Evolutionary conservation across 1,140 invertebrate genomes (phyloP), one percentile per base, ranked within the genome.

Genomic region (Platyscapa corneri): DNA sequence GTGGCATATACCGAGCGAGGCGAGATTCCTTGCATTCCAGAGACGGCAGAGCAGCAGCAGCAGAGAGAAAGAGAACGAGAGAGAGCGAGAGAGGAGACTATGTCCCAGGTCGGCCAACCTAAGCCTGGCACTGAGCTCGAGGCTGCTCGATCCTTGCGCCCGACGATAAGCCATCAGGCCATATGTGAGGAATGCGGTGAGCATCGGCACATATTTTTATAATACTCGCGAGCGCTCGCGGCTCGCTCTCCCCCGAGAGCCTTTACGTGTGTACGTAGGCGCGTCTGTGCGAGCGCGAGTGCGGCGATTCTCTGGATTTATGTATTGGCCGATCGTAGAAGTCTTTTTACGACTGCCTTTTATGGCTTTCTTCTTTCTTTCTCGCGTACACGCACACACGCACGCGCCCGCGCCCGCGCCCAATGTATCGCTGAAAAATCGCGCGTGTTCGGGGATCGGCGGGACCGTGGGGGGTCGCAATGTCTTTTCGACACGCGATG

Each of bases 111-210:
- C 87, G 89, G 83, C 86, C 88, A 90, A 87, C 86, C 87, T 88
- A 88, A 88, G 88, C 89, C 89, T 89, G 37, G 23, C 37, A 42
- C 37, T 30, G 60, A 10, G 56, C 49, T 32, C 67, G 67, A 30
- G 34, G 82, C 74, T 77, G 53, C 67, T 56, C 60, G 60, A 70
- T 46, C 60, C 39, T 70, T 32, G 34, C 64, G 56, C 32, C 10
- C 72, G 30, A 72, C 83, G 83, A 84, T 84, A 83, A 84, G 83
- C 83, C 83, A 79, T 78, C 90, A 88, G 89, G 90, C 92, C 90
- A 92, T 90, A 91, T 89, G 88, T 88, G 86, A 91, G 89, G 89
- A 92, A 91, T 91, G 91, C 88, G 89, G 89, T 92, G 85, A 91
- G 90, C 89, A 82, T 76, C 74, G 67, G 76, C 80, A 53, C 67